These are phyloP conservation scores for Barypeithes pellucidus DNA, from an alignment of 2,888 invertebrate genomes.

Conservation along the genomic window DNA sequence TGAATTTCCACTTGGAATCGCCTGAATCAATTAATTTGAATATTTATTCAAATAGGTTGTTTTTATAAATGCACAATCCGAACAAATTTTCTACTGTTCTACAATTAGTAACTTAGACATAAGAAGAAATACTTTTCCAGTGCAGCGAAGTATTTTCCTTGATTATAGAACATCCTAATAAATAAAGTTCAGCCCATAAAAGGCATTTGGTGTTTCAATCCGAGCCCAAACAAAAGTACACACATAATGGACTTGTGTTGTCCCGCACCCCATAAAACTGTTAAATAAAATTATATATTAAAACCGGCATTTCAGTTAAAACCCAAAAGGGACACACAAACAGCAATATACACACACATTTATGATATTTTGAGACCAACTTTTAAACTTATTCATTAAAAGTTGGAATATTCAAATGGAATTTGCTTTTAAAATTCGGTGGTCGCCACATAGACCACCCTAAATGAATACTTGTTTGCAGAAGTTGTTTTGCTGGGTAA, in stretches of 20 bases:
- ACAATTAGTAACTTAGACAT: no score
- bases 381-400: conserved; percentile 20
- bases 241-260: conserved; percentile 37
- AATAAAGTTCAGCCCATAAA: not conserved
- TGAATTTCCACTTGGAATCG: no score
- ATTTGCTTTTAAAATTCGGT: not conserved
- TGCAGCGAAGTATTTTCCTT: no score
- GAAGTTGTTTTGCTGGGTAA: not conserved
- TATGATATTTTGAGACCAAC: not conserved
- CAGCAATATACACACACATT: not conserved
- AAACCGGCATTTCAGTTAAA: conserved; percentile 9
- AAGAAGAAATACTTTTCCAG: no score
- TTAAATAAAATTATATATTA: conserved; percentile 38
- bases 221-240: conserved; percentile 1
- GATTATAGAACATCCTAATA: not conserved
- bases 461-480: conserved; percentile 5
- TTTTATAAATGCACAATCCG: no score
- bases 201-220: not conserved
- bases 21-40: no score
- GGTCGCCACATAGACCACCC: not conserved
- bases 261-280: conserved; percentile 34
- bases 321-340: conserved; percentile 10
- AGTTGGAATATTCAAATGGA: conserved; percentile 5
- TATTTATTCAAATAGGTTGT: no score
- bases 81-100: no score